Percentiles rank a stretch among this genome's conserved stretches.
Evolutionary conservation across 2,113 vertebrate species (phyloP).

Genomic region (Gadus macrocephalus): DNA sequence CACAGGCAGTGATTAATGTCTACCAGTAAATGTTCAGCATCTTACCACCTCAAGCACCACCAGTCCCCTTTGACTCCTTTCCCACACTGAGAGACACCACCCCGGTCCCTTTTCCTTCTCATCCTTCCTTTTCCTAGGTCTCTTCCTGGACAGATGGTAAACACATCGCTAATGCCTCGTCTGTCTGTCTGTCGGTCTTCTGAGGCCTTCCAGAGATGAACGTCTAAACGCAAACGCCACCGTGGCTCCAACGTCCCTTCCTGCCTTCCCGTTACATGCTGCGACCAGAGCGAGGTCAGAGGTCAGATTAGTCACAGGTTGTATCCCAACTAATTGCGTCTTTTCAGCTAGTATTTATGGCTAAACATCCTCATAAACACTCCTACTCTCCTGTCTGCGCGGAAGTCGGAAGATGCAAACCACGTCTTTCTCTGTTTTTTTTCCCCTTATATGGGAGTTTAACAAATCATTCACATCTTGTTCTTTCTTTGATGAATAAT

Average conservation of each 20-base stretch:
- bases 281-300: conserved; percentile 2
- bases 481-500: too few species aligned
- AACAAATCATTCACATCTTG: too few species aligned
- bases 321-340: too few species aligned
- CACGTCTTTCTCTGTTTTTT: too few species aligned
- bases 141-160: conserved; percentile 61
- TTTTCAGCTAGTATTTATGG: too few species aligned
- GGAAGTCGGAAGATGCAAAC: too few species aligned
- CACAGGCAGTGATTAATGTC: conserved; percentile 27
- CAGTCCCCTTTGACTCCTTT: background rate
- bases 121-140: conserved; percentile 40
- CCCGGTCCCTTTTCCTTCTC: conserved; percentile 36
- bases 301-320: conserved; percentile 1
- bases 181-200: conserved; percentile 30
- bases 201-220: conserved; percentile 45
- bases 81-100: background rate
- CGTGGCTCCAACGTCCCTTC: conserved; percentile 34
- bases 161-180: conserved; percentile 53
- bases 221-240: conserved; percentile 35
- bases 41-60: background rate
- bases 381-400: too few species aligned
- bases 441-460: too few species aligned
- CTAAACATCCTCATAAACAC: too few species aligned
- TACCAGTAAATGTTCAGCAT: conserved; percentile 35
- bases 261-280: conserved; percentile 22